Evolutionary conservation across 2,888 invertebrate genomes (phyloP), one percentile per base, ranked within the genome.

Genomic region (Drosophila fulvimacula): DNA sequence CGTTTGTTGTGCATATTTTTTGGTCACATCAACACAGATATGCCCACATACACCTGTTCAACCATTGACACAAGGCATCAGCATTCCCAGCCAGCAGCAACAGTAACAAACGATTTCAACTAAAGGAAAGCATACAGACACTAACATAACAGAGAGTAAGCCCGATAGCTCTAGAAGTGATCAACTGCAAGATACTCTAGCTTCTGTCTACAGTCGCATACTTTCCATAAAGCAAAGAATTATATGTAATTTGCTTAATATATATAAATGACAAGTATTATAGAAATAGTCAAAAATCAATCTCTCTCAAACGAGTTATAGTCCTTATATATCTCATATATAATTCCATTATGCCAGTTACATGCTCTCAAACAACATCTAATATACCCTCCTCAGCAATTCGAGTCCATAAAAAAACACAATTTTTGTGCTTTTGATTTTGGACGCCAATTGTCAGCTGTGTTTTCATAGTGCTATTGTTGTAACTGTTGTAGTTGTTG

Each of bases 31-130:
- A 73, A 68, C 70, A 79, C 53, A 69, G 39, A 62, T 51, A 57
- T 46, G 60, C 55, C 39, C 15, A 72, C 48, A 48, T 15, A 71
- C 71, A 68, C 48, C 66, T 69, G 74, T 73, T 62, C 73, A 72
- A 53, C 71, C 73, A 77, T 87, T 87, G 89, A 81, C 84, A 83
- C 89, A 87, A 73, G 74, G 72, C 82, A 75, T 81, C 75, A 79
- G 39, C 65, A 58, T 60, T 41, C 15, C 57, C 59, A 53, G 36
- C n/a, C 32, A 68, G 49, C 71, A 79, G 53, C 58, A 52, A 74
- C 79, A 81, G 70, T 64, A 83, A 71, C 79, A 69, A 65, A 48
- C 73, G 74, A 81, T 83, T 81, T 73, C 69, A 83, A 69, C 71
- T 67, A 79, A 79, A 68, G 57, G 13, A 0, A 13, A 17, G 13